Base-by-base conservation (phyloP, 1,140 invertebrate species). In the Ips typographus region DNA sequence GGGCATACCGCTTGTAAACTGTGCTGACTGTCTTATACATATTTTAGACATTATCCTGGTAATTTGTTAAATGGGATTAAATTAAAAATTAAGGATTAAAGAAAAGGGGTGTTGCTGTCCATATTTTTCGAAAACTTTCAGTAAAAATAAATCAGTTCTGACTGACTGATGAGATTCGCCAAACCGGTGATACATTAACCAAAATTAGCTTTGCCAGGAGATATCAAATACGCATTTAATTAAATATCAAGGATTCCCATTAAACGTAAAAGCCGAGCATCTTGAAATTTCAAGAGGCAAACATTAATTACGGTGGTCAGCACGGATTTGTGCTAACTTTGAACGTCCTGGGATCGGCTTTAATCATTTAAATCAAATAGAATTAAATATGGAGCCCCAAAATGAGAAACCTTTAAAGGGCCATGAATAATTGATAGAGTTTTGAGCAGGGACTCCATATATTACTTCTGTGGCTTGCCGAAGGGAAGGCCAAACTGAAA, bases 331-430 rank as follows among this genome's bases (percentile, higher is more conserved):
- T 59, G 42, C 53, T n/a, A 63, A 69, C 67, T 63, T 58, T 63
- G 55, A 57, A 49, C 59, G 40, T 63, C 59, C 60, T 56, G 40
- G 59, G 51, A 52, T 41, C 53, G 6, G 67, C 61, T 69, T 69
- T 69, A 69, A 69, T 69, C 67, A 69, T 69, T 69, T 60, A 69
- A 69, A 69, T 69, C 67, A 69, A 69, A 69, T 69, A 69, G 67
- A 69, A 69, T 69, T 69, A 69, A 69, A 69, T 69, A 69, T 69
- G 40, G 67, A 69, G 67, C 59, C 60, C 61, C 58, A 49, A 63
- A 69, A 69, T 59, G 61, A 51, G 67, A 69, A 69, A 56, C 67
- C 67, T 69, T 69, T 69, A 69, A 69, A 69, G 67, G 59, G 41
- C 67, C 67, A 69, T 69, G 67, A 69, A 69, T 69, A 69, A 69